Evolutionary conservation across 2,797 vertebrate genomes (phyloP).

Genomic region (Lacerta agilis): DNA sequence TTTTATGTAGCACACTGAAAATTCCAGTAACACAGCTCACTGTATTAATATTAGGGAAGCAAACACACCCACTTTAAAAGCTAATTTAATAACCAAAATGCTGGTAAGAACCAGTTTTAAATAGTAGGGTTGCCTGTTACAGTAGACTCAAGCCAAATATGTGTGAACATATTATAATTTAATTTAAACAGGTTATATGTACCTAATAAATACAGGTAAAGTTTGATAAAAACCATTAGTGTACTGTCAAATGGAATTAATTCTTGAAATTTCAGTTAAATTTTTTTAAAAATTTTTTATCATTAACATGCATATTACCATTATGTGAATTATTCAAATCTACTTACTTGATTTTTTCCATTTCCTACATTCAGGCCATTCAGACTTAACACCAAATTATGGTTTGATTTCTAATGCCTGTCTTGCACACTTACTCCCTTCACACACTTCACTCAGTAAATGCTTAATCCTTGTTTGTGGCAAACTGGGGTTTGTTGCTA

Average conservation of each 20-base stretch:
- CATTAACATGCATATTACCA: background rate
- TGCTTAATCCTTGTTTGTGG: background rate
- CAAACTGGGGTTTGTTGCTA: background rate
- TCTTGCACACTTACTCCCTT: background rate
- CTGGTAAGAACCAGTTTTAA: background rate
- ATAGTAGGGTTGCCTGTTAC: background rate
- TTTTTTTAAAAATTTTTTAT: too few relatives aligned
- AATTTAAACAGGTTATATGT: background rate
- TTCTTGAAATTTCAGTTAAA: background rate
- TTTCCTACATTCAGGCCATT: background rate
- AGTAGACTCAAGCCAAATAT: background rate
- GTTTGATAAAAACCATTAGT: background rate
- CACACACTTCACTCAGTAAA: too few relatives aligned
- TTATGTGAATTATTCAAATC: background rate
- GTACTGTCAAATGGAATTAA: background rate
- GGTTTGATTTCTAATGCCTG: background rate
- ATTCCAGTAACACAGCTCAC: background rate
- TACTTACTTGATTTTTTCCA: background rate
- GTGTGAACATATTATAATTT: background rate
- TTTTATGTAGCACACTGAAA: background rate
- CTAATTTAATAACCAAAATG: background rate
- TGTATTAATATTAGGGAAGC: background rate
- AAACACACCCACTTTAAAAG: background rate
- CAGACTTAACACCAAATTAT: background rate
- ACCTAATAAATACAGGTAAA: background rate